phyloP scores from a whole-genome alignment of 2,113 vertebrate genomes.

The Propithecus coquereli region DNA sequence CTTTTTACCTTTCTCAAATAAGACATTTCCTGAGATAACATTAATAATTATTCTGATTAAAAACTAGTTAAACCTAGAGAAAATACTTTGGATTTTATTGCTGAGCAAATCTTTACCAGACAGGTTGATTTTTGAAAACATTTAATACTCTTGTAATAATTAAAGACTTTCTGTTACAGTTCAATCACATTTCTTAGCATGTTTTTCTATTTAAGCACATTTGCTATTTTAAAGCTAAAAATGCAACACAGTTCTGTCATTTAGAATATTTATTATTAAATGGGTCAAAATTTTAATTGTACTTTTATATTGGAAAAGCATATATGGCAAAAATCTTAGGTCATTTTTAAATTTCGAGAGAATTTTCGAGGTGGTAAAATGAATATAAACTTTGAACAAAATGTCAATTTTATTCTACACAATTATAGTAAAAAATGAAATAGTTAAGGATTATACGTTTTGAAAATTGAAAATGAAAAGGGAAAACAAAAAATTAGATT shows the following conservation, averaged over 20 bases:
- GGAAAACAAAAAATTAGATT: conserved; percentile 67
- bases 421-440: conserved; percentile 73
- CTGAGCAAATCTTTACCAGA: conserved; percentile 8
- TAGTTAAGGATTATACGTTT: conserved; percentile 61
- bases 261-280: conserved; percentile 60
- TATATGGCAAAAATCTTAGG: conserved; percentile 72
- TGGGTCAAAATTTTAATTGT: conserved; percentile 70
- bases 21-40: background rate
- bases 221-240: conserved; percentile 57
- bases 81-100: conserved; percentile 31
- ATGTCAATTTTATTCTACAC: conserved; percentile 75
- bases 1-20: background rate
- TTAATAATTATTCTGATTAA: conserved; percentile 39
- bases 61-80: background rate
- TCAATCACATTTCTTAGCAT: conserved; percentile 30
- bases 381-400: conserved; percentile 74
- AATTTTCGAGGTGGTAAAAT: conserved; percentile 75
- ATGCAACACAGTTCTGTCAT: background rate
- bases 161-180: conserved; percentile 19
- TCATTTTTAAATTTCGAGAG: conserved; percentile 80
- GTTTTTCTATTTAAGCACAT: background rate
- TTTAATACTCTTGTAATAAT: background rate
- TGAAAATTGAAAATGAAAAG: conserved; percentile 60
- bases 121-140: conserved; percentile 23
- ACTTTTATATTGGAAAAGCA: conserved; percentile 66